Evolutionary conservation across 2,888 invertebrate species (phyloP), one percentile per base, ranked within the genome.

Genomic region (Pycnomerus fuliginosus): DNA sequence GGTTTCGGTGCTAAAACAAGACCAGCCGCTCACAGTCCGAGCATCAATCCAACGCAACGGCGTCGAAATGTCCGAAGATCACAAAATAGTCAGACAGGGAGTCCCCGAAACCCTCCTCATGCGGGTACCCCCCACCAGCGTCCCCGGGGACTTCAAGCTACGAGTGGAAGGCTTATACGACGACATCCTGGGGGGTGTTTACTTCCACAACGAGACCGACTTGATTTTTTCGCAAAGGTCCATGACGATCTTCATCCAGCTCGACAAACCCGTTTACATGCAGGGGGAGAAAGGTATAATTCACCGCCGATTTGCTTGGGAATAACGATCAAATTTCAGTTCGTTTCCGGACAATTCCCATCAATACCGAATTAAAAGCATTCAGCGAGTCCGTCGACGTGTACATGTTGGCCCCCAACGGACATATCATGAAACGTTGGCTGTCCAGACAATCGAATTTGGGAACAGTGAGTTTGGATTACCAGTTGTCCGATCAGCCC

Each of bases 181-280:
- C 62, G 83, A 83, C 36, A 79, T 87, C 2, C 80, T 85, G 39
- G 92, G 92, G 3, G 95, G 95, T 0, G 83, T 87, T 37, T 90
- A 93, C 0, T 97, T 97, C 71, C 74, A 83, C 28, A 96, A 97
- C 64, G 93, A 94, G 68, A 92, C 93, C 0, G 75, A 82, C 44
- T 76, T 97, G 8, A 77, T 79, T 1, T 97, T 95, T 74, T 91
- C 90, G 0, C 86, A 87, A 58, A 79, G 95, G 23, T 92, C 94
- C 32, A 90, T 95, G 86, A 94, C 96, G 0, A 90, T 96, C 50
- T 94, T 96, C 68, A 88, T 97, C 55, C 95, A 95, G 72, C 84
- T 91, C 61, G 94, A 96, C 69, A 94, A 94, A 66, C 96, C 96
- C 0, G 83, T 95, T 3, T 97, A 97, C 65, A 93, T 86, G 83